phyloP scores from a whole-genome alignment of 2,888 invertebrate species.

The Falcaria lacertinaria region DNA sequence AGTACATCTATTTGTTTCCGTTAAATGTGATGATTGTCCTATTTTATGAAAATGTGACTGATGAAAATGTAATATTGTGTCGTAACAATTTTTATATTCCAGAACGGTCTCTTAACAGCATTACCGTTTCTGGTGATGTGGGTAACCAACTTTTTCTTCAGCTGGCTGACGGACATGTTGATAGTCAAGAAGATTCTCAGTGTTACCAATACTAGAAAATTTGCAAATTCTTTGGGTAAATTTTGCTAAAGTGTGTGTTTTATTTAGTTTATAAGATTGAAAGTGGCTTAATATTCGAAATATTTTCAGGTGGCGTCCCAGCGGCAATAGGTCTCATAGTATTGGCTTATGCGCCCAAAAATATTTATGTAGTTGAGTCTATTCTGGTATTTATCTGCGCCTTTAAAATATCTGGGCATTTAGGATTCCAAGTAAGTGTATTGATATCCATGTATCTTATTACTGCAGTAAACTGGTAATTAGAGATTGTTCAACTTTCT shows the following conservation, averaged over 20 bases:
- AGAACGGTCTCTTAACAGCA: conserved; percentile 85
- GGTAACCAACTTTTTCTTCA: conserved; percentile 85
- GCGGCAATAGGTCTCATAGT: conserved; percentile 79
- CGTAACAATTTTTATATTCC: conserved; percentile 25
- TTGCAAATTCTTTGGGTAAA: conserved; percentile 76
- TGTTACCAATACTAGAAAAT: conserved; percentile 77
- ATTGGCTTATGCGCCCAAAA: conserved; percentile 74
- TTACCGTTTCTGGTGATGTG: conserved; percentile 88
- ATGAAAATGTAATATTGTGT: too few relatives aligned
- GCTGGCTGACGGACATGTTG: conserved; percentile 82
- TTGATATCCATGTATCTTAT: neutral
- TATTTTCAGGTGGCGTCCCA: conserved; percentile 68
- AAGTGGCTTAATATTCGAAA: too few relatives aligned
- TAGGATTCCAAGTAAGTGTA: conserved; percentile 78
- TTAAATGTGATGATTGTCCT: too few relatives aligned
- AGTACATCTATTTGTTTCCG: too few relatives aligned
- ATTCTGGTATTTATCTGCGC: conserved; percentile 81
- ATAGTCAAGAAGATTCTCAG: conserved; percentile 75
- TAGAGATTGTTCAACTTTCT: too few relatives aligned
- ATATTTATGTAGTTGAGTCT: conserved; percentile 72
- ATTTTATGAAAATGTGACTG: too few relatives aligned
- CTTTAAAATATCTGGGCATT: conserved; percentile 80
- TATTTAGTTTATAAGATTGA: too few relatives aligned
- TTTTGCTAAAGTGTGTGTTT: neutral
- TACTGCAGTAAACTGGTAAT: too few relatives aligned